phyloP scores from a whole-genome alignment of 1,140 invertebrate species.

The Thaumetopoea pityocampa region DNA sequence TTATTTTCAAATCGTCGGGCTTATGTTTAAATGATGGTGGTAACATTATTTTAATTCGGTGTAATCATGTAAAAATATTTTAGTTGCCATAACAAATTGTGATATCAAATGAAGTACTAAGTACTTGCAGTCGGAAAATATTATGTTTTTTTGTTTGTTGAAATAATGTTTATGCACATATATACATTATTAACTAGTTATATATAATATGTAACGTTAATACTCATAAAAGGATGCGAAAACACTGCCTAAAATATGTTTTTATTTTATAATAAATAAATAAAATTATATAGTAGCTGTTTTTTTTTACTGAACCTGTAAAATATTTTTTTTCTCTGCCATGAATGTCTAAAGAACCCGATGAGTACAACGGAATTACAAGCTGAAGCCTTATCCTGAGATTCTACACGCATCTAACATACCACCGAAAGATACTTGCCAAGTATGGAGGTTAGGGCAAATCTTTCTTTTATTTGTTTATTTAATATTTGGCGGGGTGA shows the following conservation, averaged over 20 bases:
- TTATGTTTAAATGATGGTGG: not conserved
- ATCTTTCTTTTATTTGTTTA: too few relatives aligned
- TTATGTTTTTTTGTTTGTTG: conserved; percentile 28
- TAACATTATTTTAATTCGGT: conserved; percentile 5
- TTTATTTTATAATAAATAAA: conserved; percentile 42
- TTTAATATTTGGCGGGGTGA: too few relatives aligned
- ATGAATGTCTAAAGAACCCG: too few relatives aligned
- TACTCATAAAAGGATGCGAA: conserved; percentile 52
- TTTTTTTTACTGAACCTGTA: conserved; percentile 13
- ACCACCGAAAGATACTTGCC: too few relatives aligned
- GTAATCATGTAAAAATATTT: conserved; percentile 13
- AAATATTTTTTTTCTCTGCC: not conserved
- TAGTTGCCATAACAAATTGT: conserved; percentile 68
- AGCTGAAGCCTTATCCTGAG: too few relatives aligned
- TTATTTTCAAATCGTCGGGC: too few relatives aligned
- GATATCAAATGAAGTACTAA: conserved; percentile 58
- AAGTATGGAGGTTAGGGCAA: too few relatives aligned
- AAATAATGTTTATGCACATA: conserved; percentile 7
- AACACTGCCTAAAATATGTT: conserved; percentile 67
- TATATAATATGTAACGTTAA: conserved; percentile 35
- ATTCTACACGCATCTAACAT: too few relatives aligned
- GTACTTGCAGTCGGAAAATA: conserved; percentile 29
- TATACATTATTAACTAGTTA: conserved; percentile 15
- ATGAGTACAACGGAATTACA: too few relatives aligned
- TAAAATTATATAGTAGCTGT: conserved; percentile 16